Evolutionary conservation across 2,113 vertebrate genomes (phyloP).

Genomic region (Porphyrio hochstetteri): DNA sequence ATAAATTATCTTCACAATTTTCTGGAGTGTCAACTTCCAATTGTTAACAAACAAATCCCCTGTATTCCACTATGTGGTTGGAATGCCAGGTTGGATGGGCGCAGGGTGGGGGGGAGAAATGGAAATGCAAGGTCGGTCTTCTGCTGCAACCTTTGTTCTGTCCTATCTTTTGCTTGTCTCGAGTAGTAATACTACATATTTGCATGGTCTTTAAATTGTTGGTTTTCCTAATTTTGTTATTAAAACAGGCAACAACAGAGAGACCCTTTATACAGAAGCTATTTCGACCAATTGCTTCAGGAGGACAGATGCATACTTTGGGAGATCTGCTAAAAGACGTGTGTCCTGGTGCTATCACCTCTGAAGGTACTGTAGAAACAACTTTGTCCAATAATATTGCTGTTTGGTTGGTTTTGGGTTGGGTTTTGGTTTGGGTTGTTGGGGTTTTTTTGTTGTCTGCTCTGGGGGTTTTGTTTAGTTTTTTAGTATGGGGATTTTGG

Average conservation of each 20-base stretch:
- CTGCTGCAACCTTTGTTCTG: not conserved
- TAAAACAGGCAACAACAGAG: constrained; percentile 85
- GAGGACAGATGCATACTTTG: constrained; percentile 87
- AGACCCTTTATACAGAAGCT: constrained; percentile 95
- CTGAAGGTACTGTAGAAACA: constrained; percentile 79
- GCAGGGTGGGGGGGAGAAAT: fast-evolving
- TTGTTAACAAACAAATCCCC: not conserved
- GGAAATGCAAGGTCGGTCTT: not conserved
- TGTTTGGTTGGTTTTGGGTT: not conserved
- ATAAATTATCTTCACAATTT: not conserved
- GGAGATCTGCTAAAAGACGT: constrained; percentile 91
- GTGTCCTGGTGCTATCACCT: constrained; percentile 83
- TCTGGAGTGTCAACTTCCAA: not conserved
- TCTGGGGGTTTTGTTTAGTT: not conserved
- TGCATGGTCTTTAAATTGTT: not conserved
- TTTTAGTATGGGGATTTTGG: not conserved
- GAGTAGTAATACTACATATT: not conserved
- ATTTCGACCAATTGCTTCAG: constrained; percentile 88
- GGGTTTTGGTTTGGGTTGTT: not conserved
- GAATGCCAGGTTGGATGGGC: not conserved
- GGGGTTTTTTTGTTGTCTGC: not conserved
- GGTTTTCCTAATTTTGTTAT: not conserved
- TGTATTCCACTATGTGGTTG: not conserved
- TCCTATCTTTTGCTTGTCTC: not conserved
- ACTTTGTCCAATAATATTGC: not conserved